phyloP scores from a whole-genome alignment of 2,888 invertebrate genomes.

The Aspidapion aeneum region DNA sequence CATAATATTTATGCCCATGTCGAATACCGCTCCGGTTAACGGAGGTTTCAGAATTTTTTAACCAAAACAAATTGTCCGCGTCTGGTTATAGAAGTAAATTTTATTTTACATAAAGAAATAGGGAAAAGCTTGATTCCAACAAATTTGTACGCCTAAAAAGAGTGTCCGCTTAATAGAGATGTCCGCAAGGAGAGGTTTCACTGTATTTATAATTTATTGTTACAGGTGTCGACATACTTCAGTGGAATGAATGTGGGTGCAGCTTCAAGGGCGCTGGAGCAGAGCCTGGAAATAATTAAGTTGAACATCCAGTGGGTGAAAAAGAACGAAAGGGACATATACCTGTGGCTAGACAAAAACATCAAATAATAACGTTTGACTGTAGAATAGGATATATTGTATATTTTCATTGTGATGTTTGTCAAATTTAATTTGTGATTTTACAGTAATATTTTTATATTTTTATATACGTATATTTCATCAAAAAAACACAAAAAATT shows the following conservation, averaged over 20 bases:
- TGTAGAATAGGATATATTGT: not conserved
- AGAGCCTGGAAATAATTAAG: constrained; percentile 75
- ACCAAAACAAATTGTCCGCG: too few species aligned
- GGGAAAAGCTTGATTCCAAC: too few species aligned
- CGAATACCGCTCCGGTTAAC: too few species aligned
- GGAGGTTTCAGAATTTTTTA: too few species aligned
- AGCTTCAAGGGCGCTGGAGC: constrained; percentile 57
- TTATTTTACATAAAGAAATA: too few species aligned
- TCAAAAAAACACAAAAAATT: too few species aligned
- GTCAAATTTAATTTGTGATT: not conserved
- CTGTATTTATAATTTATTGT: constrained; percentile 13
- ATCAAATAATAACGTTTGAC: constrained; percentile 30
- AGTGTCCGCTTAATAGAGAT: too few species aligned
- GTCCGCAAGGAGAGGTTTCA: too few species aligned
- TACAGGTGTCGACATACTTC: constrained; percentile 47
- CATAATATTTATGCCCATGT: too few species aligned
- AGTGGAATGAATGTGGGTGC: constrained; percentile 49
- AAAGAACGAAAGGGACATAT: constrained; percentile 55
- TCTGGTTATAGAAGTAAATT: too few species aligned
- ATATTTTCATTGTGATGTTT: not conserved
- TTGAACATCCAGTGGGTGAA: constrained; percentile 80
- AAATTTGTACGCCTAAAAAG: too few species aligned
- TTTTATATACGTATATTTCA: not conserved
- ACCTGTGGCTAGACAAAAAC: constrained; percentile 45
- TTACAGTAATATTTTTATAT: not conserved